Base-by-base conservation (phyloP, 2,113 vertebrate genomes). In the Craseonycteris thonglongyai region DNA sequence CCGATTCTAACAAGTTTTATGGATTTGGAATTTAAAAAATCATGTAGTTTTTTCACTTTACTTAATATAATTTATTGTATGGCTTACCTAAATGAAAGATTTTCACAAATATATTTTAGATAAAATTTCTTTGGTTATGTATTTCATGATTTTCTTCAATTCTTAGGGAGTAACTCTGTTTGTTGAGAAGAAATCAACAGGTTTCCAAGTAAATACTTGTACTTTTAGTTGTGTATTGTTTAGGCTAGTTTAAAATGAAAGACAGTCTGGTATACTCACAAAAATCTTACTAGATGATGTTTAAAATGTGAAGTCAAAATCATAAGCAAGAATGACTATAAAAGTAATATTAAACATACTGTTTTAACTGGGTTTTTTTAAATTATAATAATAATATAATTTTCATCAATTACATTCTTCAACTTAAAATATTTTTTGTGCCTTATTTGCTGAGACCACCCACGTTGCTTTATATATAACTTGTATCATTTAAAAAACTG, bases 41-140 rank as follows among this genome's bases (percentile, higher is more conserved):
- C 1, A 56, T 47, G 24, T 40, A 69, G 56, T 24, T 94, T 61
- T 78, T 63, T 21, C 51, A 56, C 28, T 89, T 75, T 72, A 40
- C 59, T 87, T 80, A 75, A 38, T 59, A 51, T 66, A 61, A 72
- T 65, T 76, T 65, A 71, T 45, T 54, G 12, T 40, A 75, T 49
- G 28, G n/a, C 19, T n/a, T 47, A 33, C 45, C 33, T 13, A 81
- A n/a, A 45, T 14, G 30, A 81, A 81, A 65, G 33, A 40, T 22
- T 49, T 86, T 78, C 56, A 96, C 19, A 58, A 86, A 51, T 51
- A 42, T 28, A 92, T 59, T 93, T 92, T 76, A 68, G n/a, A 63
- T 80, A 26, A 61, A 74, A 72, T 72, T 66, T 38, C 24, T 45
- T 81, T 90, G 40, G 7, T 49, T 19, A 75, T 68, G 49, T 86